Evolutionary conservation across 2,888 invertebrate genomes (phyloP).

Genomic region (Ophioninae sp.): DNA sequence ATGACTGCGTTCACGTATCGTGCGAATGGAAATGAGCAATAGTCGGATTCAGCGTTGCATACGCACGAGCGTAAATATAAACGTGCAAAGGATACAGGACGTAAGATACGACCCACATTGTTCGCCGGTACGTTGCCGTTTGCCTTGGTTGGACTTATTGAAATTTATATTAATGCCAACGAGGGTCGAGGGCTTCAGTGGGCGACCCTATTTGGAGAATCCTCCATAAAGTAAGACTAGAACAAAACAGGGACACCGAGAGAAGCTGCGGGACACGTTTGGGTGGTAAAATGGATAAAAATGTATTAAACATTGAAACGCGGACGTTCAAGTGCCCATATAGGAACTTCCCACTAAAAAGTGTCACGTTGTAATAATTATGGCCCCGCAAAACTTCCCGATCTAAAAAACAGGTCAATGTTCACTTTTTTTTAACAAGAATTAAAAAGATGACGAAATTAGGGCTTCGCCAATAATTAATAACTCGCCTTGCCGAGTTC

Average conservation of each 20-base stretch:
- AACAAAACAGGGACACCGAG: neutral
- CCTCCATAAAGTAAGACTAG: constrained; percentile 2
- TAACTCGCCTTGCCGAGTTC: too few relatives aligned
- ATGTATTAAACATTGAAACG: neutral
- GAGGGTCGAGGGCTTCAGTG: constrained; percentile 65
- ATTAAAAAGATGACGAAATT: too few relatives aligned
- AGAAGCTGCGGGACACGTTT: neutral
- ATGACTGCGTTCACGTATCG: neutral
- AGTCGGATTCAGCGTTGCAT: constrained; percentile 11
- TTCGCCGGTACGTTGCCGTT: constrained; percentile 55
- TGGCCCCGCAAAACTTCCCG: too few relatives aligned
- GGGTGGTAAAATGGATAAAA: neutral
- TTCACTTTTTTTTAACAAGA: too few relatives aligned
- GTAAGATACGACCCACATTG: constrained; percentile 33
- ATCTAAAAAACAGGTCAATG: neutral
- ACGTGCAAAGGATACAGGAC: constrained; percentile 19
- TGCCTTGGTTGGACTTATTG: constrained; percentile 67
- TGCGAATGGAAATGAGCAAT: constrained; percentile 36
- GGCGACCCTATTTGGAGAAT: constrained; percentile 60
- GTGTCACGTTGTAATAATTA: too few relatives aligned
- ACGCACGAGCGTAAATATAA: neutral
- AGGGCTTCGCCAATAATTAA: too few relatives aligned
- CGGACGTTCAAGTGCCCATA: too few relatives aligned
- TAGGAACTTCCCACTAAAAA: too few relatives aligned
- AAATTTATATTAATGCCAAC: constrained; percentile 74